Conservation (phyloP, 2,113 vertebrate species). For the Chunga burmeisteri region DNA sequence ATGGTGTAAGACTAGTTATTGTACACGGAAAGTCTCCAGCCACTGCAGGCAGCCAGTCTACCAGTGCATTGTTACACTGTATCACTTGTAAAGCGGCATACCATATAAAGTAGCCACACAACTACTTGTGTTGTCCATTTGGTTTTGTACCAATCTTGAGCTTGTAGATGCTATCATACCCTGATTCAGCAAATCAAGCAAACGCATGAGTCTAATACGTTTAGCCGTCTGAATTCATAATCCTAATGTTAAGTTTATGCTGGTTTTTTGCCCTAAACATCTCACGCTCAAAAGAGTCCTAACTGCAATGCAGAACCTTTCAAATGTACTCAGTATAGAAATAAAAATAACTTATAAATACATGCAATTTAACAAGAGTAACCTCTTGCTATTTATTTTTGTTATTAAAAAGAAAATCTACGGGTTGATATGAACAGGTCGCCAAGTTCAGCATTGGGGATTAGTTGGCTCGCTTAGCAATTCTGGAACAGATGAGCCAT, state of each 20-base stretch:
- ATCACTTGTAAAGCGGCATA: neutral
- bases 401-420: neutral
- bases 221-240: neutral
- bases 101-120: neutral
- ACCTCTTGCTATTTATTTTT: neutral
- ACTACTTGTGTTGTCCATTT: neutral
- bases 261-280: neutral
- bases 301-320: neutral
- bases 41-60: neutral
- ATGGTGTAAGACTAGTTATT: neutral
- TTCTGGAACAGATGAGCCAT: neutral
- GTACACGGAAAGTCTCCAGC: neutral
- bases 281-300: neutral
- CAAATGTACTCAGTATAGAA: neutral
- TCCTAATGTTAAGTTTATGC: neutral
- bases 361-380: neutral
- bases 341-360: neutral
- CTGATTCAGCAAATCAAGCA: neutral
- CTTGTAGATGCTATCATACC: neutral
- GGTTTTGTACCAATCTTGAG: neutral
- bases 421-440: neutral
- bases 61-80: neutral
- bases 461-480: neutral
- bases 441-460: neutral
- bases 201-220: rapidly evolving